Conservation (phyloP, 2,888 invertebrate genomes). For the Perithous albicinctus region DNA sequence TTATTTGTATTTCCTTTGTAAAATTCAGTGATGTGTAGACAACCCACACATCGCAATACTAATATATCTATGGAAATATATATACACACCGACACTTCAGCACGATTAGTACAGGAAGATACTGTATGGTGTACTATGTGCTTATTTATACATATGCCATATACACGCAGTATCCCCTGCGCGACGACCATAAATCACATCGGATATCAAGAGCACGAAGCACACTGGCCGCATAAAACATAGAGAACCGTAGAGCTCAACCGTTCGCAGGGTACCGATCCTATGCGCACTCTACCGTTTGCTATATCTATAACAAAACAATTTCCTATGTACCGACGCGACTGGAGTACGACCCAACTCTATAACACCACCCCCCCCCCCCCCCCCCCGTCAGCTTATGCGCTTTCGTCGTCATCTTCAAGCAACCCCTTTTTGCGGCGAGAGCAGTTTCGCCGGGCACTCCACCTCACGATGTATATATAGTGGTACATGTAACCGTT, state of each 20-base stretch:
- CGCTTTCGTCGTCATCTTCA: constrained; percentile 60
- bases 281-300: constrained; percentile 3
- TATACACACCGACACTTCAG: neutral
- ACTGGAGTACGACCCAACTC: constrained; percentile 34
- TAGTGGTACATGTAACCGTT: constrained; percentile 14
- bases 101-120: constrained; percentile 3
- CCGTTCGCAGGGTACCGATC: constrained; percentile 42
- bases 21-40: neutral
- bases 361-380: constrained; percentile 15
- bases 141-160: constrained; percentile 38
- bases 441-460: constrained; percentile 22
- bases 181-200: constrained; percentile 56
- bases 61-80: neutral
- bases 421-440: constrained; percentile 26
- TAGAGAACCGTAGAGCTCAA: constrained; percentile 39
- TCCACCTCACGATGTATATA: constrained; percentile 15
- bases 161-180: constrained; percentile 13
- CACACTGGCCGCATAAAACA: constrained; percentile 42
- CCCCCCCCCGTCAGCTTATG: constrained; percentile 24
- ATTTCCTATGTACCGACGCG: constrained; percentile 43
- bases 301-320: constrained; percentile 44
- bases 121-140: constrained; percentile 3
- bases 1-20: constrained; percentile 5
- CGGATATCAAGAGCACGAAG: constrained; percentile 28
- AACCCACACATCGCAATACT: neutral